These are phyloP conservation scores for Trachelus iudaicus DNA, from an alignment of 2,888 invertebrate genomes.

Conservation along the genomic window DNA sequence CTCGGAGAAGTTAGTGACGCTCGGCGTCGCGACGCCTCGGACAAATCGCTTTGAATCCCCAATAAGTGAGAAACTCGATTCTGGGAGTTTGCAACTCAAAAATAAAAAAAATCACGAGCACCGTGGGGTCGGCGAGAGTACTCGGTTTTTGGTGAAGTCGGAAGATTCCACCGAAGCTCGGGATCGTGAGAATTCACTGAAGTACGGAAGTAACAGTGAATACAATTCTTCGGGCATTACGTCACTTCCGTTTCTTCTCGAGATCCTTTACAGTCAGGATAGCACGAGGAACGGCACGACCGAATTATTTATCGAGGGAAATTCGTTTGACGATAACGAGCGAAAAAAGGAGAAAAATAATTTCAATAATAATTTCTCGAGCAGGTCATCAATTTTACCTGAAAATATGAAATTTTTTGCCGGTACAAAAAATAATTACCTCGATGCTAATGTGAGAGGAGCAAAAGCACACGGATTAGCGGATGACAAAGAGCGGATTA, in stretches of 20 bases:
- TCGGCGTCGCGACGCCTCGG: neutral
- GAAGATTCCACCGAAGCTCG: neutral
- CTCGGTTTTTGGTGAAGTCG: neutral
- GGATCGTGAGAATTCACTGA: neutral
- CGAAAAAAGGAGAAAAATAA: neutral
- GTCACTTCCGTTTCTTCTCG: neutral
- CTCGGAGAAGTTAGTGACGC: neutral
- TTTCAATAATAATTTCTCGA: neutral
- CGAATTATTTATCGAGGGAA: constrained; percentile 1
- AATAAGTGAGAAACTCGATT: neutral
- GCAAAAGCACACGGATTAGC: neutral
- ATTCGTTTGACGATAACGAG: neutral
- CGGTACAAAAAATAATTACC: neutral
- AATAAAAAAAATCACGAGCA: neutral
- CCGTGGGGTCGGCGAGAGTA: neutral
- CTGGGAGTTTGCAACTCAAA: neutral
- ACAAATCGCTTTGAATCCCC: neutral
- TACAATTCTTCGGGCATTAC: neutral
- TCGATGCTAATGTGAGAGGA: neutral
- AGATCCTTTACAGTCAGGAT: constrained; percentile 4
- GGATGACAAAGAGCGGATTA: neutral
- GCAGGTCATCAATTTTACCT: neutral
- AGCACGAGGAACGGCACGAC: constrained; percentile 20
- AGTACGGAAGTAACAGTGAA: neutral
- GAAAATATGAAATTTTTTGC: neutral